Evolutionary conservation across 1,140 invertebrate species (phyloP).

Genomic region (Lordiphosa clarofinis): DNA sequence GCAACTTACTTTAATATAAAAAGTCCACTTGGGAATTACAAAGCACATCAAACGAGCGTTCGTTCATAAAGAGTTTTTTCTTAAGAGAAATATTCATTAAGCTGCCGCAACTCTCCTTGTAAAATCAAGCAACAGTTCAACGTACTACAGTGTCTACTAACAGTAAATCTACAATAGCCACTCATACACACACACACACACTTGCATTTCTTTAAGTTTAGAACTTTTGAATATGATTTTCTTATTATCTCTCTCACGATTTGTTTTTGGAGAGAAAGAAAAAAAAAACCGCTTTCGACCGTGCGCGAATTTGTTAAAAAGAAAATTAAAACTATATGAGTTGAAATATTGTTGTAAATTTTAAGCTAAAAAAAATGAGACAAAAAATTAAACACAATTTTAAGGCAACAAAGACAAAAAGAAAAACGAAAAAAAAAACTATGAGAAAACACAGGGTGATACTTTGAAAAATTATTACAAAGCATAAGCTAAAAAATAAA

Average conservation of each 20-base stretch:
- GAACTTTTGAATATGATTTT: constrained; percentile 51
- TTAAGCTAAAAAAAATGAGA: constrained; percentile 46
- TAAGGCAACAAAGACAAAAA: constrained; percentile 46
- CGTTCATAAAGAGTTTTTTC: too few species aligned
- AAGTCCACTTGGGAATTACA: too few species aligned
- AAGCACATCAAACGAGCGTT: too few species aligned
- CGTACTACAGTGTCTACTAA: constrained; percentile 74
- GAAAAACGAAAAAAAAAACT: constrained; percentile 56
- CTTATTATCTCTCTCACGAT: constrained; percentile 7
- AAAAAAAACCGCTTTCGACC: constrained; percentile 36
- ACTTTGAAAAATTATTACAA: constrained; percentile 78
- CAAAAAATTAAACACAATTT: constrained; percentile 36
- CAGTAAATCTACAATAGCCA: constrained; percentile 75
- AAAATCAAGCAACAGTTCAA: constrained; percentile 65
- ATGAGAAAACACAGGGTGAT: constrained; percentile 79
- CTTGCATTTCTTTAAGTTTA: constrained; percentile 52
- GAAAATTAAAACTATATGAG: constrained; percentile 56
- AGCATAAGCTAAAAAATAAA: constrained; percentile 56
- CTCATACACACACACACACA: constrained; percentile 25
- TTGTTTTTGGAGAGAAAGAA: constrained; percentile 40
- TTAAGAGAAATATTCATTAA: too few species aligned
- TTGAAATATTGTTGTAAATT: constrained; percentile 74
- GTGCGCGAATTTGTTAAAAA: constrained; percentile 68
- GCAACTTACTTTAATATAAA: too few species aligned
- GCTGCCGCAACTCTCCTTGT: background rate